phyloP scores from a whole-genome alignment of 2,797 vertebrate genomes.

The Monodelphis domestica region DNA sequence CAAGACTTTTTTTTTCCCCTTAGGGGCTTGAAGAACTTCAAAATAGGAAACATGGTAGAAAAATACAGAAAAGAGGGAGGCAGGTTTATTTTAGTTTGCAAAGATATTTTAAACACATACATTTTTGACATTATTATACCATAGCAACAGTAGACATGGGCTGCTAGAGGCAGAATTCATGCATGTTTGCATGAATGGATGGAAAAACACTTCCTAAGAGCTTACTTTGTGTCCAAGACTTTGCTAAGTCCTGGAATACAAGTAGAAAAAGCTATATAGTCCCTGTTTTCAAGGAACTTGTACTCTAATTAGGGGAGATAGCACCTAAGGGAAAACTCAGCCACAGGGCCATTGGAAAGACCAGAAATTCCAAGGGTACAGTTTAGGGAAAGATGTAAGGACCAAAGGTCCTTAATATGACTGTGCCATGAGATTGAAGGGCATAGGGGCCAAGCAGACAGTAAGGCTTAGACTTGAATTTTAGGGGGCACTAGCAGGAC shows the following conservation, averaged over 20 bases:
- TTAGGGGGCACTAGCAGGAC: not conserved
- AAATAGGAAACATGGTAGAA: conserved; percentile 36
- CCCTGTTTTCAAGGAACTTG: not conserved
- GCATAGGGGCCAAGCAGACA: not conserved
- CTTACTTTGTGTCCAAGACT: not conserved
- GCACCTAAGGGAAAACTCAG: not conserved
- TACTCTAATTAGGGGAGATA: not conserved
- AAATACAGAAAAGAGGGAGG: conserved; percentile 31
- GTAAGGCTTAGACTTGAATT: not conserved
- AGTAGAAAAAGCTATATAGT: not conserved
- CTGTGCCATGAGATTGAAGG: not conserved
- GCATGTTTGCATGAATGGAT: not conserved
- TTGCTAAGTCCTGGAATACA: not conserved
- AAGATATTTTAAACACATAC: conserved; percentile 1
- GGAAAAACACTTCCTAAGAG: not conserved
- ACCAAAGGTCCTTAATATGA: not conserved
- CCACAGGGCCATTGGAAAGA: not conserved
- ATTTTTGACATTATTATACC: not conserved
- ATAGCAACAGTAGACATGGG: not conserved
- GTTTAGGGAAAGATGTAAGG: not conserved
- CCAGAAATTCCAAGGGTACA: not conserved
- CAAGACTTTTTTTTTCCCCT: conserved; percentile 8
- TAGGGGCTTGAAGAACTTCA: conserved; percentile 28
- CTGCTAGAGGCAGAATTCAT: not conserved
- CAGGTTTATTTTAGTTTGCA: conserved; percentile 42